Evolutionary conservation across 2,113 vertebrate species (phyloP), one percentile per base, ranked within the genome.

Genomic region (Catharus minimus): DNA sequence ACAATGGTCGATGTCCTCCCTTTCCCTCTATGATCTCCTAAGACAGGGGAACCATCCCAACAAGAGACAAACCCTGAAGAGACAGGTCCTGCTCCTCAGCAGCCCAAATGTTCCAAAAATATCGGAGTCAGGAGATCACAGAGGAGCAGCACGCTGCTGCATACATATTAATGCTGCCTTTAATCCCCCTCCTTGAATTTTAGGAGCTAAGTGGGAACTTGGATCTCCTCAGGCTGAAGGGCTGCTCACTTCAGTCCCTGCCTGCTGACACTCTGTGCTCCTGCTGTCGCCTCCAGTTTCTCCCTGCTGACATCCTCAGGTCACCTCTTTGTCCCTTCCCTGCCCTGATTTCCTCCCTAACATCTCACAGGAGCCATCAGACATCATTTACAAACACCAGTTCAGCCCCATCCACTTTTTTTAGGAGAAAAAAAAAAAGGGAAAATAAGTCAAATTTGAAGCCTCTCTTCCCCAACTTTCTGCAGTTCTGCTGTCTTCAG

Each of bases 1-100:
- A 2, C 3, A 43, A 27, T 7, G 36, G 23, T 39, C n/a, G 9
- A 8, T 0, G 3, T 4, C 13, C 10, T 81, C 26, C 28, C 28
- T 73, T 73, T 43, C 49, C 21, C 19, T 78, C 32, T 61, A 18
- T 0, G 6, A 33, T 27, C 62, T 64, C 53, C 36, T 21, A 13
- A 52, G 44, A 13, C 0, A 30, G 14, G 5, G 11, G 2, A 43
- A 16, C 1, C 11, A 67, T 18, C 72, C 14, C 38, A 55, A 11
- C 1, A 7, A 46, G 47, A 83, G 62, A 52, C 18, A 74, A 66
- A 36, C 10, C 30, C 47, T 19, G 38, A 64, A 64, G 50, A 78
- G 22, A n/a, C n/a, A 53, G 23, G 1, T 8, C 86, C 62, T 88
- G 43, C 65, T 71, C 39, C 73, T 41, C 26, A 85, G 41, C 46